Conservation (phyloP, 2,113 vertebrate genomes). For the Pollimyrus isidori region DNA sequence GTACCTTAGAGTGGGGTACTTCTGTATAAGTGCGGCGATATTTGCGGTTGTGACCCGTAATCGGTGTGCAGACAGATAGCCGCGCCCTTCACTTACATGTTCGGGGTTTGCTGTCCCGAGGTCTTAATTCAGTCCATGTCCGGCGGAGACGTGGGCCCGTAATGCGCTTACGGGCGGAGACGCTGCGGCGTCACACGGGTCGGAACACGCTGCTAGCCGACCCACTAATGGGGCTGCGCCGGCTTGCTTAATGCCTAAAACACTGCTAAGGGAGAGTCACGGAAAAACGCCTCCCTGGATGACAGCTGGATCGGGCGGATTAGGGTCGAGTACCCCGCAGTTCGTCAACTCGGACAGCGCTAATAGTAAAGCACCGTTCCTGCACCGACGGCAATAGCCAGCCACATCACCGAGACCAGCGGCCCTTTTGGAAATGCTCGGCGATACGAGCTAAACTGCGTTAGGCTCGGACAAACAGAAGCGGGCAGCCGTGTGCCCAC, state of each 20-base stretch:
- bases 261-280: neutral
- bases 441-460: neutral
- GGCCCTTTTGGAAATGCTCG: neutral
- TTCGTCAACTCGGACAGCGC: neutral
- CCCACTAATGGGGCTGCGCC: neutral
- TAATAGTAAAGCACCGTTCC: neutral
- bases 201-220: neutral
- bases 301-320: neutral
- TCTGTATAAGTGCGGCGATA: neutral
- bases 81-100: constrained; percentile 22
- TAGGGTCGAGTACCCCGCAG: neutral
- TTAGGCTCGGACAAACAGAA: neutral
- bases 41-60: neutral
- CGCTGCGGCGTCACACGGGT: neutral
- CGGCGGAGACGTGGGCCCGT: neutral
- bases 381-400: neutral
- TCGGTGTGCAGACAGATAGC: neutral
- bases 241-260: neutral
- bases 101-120: constrained; percentile 12
- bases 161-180: neutral
- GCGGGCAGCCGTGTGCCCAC: neutral
- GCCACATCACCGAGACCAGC: neutral
- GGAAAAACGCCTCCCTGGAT: neutral
- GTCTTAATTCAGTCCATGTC: constrained; percentile 17
- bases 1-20: neutral